These are phyloP conservation scores for Hetaerina americana DNA, from an alignment of 1,140 invertebrate species.

Conservation along the genomic window DNA sequence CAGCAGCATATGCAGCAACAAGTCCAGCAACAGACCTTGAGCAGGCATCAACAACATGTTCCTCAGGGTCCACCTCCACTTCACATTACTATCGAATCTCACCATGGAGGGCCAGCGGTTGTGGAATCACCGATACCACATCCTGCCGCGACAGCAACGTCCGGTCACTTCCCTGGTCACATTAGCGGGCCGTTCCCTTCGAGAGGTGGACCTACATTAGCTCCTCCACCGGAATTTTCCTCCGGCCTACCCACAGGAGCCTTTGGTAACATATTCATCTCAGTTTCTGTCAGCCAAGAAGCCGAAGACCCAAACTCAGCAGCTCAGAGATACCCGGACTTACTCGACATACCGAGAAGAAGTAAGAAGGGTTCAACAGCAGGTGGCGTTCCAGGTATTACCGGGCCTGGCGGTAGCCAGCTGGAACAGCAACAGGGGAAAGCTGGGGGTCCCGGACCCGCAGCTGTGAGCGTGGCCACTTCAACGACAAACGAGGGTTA, in stretches of 20 bases:
- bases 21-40: constrained; percentile 18
- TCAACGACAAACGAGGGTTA: constrained; percentile 17
- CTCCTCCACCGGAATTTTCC: constrained; percentile 36
- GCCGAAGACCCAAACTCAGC: constrained; percentile 20
- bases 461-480: constrained; percentile 23
- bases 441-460: constrained; percentile 10
- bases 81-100: constrained; percentile 64
- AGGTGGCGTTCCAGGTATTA: background rate
- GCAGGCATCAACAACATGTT: constrained; percentile 11
- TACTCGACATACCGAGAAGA: constrained; percentile 54
- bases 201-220: constrained; percentile 2
- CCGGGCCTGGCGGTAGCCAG: background rate
- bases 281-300: constrained; percentile 56
- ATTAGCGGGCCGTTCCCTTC: background rate
- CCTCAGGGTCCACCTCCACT: constrained; percentile 44
- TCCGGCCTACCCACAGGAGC: constrained; percentile 42
- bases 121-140: constrained; percentile 10
- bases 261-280: constrained; percentile 61
- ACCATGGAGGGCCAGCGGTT: constrained; percentile 24
- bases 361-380: constrained; percentile 15
- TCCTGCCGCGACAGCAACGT: constrained; percentile 35
- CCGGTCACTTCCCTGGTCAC: constrained; percentile 27
- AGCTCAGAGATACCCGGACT: constrained; percentile 51
- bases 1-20: constrained; percentile 21
- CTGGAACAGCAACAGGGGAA: too few species aligned